Evolutionary conservation across 1,140 invertebrate species (phyloP).

Genomic region (Acarapis woodi): DNA sequence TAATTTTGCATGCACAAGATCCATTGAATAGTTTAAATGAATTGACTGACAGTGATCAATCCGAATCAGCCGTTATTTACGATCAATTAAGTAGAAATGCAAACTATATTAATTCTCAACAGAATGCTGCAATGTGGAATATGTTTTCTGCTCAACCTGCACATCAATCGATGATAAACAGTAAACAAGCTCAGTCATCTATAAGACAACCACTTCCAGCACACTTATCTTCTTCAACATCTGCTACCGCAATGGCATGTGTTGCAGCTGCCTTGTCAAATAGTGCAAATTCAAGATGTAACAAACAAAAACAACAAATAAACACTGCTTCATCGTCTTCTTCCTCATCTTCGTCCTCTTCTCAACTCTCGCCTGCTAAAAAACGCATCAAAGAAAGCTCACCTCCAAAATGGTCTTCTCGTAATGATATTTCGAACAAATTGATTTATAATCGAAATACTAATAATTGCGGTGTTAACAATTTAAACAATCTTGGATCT

Average conservation of each 20-base stretch:
- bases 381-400: slow-evolving; percentile 91
- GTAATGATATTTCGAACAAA: slow-evolving; percentile 1
- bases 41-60: slow-evolving; percentile 1
- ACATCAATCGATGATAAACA: slow-evolving; percentile 1
- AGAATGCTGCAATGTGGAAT: slow-evolving; percentile 6
- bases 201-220: slow-evolving; percentile 2
- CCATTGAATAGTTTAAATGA: slow-evolving; percentile 3
- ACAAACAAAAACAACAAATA: neutral
- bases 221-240: neutral
- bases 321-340: neutral
- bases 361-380: slow-evolving; percentile 74
- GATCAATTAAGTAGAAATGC: slow-evolving; percentile 5
- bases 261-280: neutral
- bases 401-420: slow-evolving; percentile 29
- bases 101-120: neutral
- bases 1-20: slow-evolving; percentile 11
- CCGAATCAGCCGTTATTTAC: slow-evolving; percentile 2
- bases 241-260: slow-evolving; percentile 1
- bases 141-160: slow-evolving; percentile 9
- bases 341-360: neutral
- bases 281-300: neutral
- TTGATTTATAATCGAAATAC: too few relatives aligned
- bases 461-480: too few relatives aligned
- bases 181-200: slow-evolving; percentile 1
- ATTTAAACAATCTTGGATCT: neutral